Conservation (phyloP, 2,888 invertebrate genomes). For the Capitulum mitella region DNA sequence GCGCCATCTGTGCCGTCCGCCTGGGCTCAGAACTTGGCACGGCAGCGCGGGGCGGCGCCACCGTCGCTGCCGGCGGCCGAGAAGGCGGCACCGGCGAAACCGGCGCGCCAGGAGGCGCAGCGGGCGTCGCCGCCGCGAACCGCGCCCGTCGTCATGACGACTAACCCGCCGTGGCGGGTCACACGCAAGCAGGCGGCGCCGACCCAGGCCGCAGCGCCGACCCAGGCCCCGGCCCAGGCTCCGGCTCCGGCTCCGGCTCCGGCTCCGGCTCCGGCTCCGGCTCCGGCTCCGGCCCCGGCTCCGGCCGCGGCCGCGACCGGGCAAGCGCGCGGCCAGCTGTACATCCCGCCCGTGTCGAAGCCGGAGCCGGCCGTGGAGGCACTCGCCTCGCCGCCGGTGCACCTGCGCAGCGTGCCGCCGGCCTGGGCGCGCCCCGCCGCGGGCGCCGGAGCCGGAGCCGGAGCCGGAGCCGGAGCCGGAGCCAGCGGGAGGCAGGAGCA, state of each 20-base stretch:
- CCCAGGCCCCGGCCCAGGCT: no score
- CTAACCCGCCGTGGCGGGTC: background rate
- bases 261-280: background rate
- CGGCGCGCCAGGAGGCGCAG: background rate
- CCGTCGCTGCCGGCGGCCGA: no score
- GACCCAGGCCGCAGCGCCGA: no score
- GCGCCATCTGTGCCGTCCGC: background rate
- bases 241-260: background rate
- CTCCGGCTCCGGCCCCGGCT: background rate
- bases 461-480: no score
- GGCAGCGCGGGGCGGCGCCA: background rate
- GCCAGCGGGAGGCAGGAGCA: no score
- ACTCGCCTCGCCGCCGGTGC: background rate
- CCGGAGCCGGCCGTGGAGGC: background rate
- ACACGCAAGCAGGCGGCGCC: background rate
- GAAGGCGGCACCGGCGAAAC: background rate
- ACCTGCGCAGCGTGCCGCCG: background rate
- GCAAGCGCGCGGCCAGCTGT: background rate
- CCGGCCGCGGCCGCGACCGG: background rate
- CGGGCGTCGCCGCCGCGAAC: background rate
- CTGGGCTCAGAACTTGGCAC: background rate
- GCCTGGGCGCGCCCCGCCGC: no score
- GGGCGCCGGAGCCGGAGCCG: background rate
- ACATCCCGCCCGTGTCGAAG: conserved; percentile 16
- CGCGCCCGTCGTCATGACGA: background rate